phyloP scores from a whole-genome alignment of 2,888 invertebrate genomes.

The Pycnomerus fuliginosus region DNA sequence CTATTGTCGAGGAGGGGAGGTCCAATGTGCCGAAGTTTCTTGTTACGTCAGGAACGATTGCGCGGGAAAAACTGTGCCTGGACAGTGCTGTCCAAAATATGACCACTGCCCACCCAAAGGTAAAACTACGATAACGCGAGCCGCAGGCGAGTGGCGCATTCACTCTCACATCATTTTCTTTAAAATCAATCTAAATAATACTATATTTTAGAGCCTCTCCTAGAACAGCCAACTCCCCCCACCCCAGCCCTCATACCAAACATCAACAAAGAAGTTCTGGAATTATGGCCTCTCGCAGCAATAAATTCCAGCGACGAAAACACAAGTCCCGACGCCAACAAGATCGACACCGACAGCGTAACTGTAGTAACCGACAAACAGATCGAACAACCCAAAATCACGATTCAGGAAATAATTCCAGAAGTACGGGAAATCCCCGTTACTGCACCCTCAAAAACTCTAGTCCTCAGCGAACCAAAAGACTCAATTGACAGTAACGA shows the following conservation, averaged over 20 bases:
- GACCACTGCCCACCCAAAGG: conserved; percentile 77
- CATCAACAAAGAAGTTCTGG: conserved; percentile 2
- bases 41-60: conserved; percentile 78
- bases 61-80: conserved; percentile 68
- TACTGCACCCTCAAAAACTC: conserved; percentile 44
- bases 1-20: conserved; percentile 78
- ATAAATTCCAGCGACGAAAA: conserved; percentile 23
- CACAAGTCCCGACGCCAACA: conserved; percentile 26
- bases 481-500: conserved; percentile 37
- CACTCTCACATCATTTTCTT: too few relatives aligned
- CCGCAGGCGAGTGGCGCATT: too few relatives aligned
- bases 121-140: too few relatives aligned
- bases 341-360: conserved; percentile 15
- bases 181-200: too few relatives aligned
- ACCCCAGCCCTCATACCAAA: neutral
- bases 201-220: neutral
- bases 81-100: conserved; percentile 79
- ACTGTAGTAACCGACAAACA: conserved; percentile 19
- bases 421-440: conserved; percentile 49
- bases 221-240: neutral
- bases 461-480: too few relatives aligned
- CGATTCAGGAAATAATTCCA: conserved; percentile 64
- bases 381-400: conserved; percentile 39
- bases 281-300: conserved; percentile 1
- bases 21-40: conserved; percentile 73